Conservation (phyloP, 2,113 vertebrate genomes). For the Onychostruthus taczanowskii region DNA sequence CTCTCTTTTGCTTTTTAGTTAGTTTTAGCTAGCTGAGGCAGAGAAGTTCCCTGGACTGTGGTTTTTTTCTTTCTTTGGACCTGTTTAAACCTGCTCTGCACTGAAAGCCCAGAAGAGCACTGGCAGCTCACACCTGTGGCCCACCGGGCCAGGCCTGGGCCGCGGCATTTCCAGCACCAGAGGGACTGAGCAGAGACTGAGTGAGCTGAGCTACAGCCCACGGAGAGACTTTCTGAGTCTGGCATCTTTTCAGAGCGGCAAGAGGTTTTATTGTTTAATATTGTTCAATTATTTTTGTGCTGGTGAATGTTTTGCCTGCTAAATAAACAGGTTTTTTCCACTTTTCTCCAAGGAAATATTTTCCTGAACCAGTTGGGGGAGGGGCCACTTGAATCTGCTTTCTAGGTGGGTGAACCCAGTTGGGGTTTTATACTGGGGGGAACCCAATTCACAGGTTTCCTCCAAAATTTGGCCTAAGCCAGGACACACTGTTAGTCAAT, state of each 20-base stretch:
- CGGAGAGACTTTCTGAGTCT: background rate
- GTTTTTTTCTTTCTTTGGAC: background rate
- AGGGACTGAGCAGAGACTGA: too few species aligned
- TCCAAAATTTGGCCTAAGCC: background rate
- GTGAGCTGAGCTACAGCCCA: too few species aligned
- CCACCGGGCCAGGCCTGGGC: too few species aligned
- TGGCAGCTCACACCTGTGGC: too few species aligned
- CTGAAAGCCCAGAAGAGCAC: too few species aligned
- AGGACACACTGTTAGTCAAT: background rate
- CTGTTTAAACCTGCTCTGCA: too few species aligned
- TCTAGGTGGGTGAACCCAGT: background rate
- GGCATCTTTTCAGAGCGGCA: background rate
- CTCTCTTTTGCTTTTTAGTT: background rate
- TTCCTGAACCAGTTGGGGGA: background rate
- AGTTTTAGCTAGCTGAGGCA: background rate
- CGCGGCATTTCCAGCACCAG: too few species aligned
- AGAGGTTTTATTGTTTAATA: background rate
- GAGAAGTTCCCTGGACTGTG: background rate
- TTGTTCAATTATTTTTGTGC: background rate
- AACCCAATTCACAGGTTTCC: background rate
- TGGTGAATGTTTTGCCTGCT: background rate
- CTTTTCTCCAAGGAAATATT: background rate
- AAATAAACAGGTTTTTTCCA: background rate
- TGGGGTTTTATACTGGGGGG: background rate
- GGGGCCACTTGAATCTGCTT: background rate